Base-by-base conservation (phyloP, 1,140 invertebrate genomes). In the Pygmarrhopalites habei region DNA sequence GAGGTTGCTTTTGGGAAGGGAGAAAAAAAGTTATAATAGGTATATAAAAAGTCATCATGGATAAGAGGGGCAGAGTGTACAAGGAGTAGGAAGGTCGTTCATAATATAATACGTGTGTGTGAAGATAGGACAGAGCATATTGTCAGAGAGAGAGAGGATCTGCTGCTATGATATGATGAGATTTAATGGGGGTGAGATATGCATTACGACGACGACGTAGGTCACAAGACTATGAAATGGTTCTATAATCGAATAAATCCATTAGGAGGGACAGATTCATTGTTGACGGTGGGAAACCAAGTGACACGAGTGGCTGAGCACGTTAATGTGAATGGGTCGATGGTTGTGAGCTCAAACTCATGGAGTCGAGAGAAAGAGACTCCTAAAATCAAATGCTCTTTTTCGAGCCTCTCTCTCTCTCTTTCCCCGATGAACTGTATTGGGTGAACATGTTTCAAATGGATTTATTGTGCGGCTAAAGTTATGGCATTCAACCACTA, bases 241-340 rank as follows among this genome's bases (percentile, higher is more conserved):
- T 59, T 62, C 66, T 67, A 70, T 70, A 70, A 70, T 70, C 63
- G 69, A 64, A 65, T 70, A 70, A 70, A 52, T 70, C 65, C 69
- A 70, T 70, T 70, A 70, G 65, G 62, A 44, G 60, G 53, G 65
- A 58, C 44, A 47, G 55, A 57, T 26, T 59, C 62, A 66, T 66
- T 66, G 64, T 67, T 65, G 58, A 65, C 58, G 58, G 69, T 70
- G 65, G 69, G 60, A 64, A 67, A 67, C 59, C 56, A 57, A 67
- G 62, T 67, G 65, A 70, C 69, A 70, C 69, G 69, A 70, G 69
- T 70, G 60, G 67, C 62, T 70, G 63, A 59, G 52, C 64, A 29
- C 56, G 57, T 30, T 35, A 58, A 58, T 49, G 61, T 58, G 41
- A 57, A 41, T 58, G 14, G 5, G 26, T 21, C 46, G 17, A 49